phyloP scores from a whole-genome alignment of 2,113 vertebrate genomes.

The Crotalus tigris region DNA sequence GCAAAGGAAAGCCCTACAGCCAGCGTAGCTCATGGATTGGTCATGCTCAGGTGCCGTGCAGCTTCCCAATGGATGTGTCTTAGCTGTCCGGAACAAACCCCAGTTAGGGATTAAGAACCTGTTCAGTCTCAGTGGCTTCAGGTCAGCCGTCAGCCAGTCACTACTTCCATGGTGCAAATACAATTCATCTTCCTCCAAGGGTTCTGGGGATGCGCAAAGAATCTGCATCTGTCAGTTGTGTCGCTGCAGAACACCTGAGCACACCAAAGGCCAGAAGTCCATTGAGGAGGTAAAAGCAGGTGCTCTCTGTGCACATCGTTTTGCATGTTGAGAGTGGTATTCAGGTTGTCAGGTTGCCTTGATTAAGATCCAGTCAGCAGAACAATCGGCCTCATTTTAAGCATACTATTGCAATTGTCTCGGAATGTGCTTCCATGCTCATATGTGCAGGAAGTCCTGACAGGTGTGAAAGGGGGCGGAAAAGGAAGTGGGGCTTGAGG shows the following conservation, averaged over 20 bases:
- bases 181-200: background rate
- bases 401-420: rapidly evolving
- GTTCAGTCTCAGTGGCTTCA: background rate
- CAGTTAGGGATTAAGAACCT: background rate
- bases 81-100: background rate
- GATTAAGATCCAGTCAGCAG: background rate
- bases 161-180: background rate
- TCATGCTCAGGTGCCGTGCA: background rate
- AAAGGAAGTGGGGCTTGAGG: background rate
- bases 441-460: background rate
- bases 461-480: background rate
- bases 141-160: background rate
- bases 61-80: background rate
- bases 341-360: background rate
- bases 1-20: background rate
- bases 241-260: background rate
- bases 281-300: too few relatives aligned
- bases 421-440: background rate
- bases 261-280: background rate
- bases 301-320: background rate
- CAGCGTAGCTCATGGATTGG: background rate
- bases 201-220: background rate
- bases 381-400: background rate
- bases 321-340: background rate
- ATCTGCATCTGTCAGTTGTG: too few relatives aligned